Conservation (phyloP, 2,797 vertebrate genomes). For the Crax fasciolata region DNA sequence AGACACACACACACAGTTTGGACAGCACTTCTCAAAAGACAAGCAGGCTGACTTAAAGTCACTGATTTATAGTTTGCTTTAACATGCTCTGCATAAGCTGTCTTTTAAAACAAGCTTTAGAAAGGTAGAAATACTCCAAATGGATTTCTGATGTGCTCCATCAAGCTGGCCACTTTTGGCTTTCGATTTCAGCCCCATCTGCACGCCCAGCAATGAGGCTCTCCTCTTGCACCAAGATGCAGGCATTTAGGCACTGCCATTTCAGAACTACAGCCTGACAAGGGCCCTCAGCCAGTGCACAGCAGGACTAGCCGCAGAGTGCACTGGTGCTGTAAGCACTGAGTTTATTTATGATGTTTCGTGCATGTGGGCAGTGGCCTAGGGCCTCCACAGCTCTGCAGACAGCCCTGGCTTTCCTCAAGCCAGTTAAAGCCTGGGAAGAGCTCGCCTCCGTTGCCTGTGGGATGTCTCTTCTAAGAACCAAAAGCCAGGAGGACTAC, state of each 20-base stretch:
- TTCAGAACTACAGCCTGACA: neutral
- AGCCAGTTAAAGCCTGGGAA: neutral
- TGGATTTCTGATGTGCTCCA: neutral
- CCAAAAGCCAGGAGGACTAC: neutral
- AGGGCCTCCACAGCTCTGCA: neutral
- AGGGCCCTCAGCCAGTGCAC: too few relatives aligned
- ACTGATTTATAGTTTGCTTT: neutral
- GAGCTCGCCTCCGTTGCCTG: neutral
- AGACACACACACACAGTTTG: neutral
- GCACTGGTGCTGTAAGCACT: neutral
- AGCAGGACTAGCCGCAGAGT: neutral
- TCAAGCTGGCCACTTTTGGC: neutral
- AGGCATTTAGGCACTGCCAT: neutral
- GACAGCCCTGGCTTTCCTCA: neutral
- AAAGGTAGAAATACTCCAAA: neutral
- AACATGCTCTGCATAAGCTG: fast-evolving
- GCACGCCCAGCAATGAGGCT: neutral
- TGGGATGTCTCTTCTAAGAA: neutral
- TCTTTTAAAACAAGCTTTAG: neutral
- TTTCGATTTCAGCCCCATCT: neutral
- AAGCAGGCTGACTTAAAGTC: neutral
- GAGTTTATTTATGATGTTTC: neutral
- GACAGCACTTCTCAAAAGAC: neutral
- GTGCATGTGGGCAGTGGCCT: neutral
- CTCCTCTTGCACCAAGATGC: neutral